Percentiles rank a stretch among this genome's conserved stretches.
phyloP scores from a whole-genome alignment of 2,113 vertebrate genomes.

The Argyrosomus japonicus region DNA sequence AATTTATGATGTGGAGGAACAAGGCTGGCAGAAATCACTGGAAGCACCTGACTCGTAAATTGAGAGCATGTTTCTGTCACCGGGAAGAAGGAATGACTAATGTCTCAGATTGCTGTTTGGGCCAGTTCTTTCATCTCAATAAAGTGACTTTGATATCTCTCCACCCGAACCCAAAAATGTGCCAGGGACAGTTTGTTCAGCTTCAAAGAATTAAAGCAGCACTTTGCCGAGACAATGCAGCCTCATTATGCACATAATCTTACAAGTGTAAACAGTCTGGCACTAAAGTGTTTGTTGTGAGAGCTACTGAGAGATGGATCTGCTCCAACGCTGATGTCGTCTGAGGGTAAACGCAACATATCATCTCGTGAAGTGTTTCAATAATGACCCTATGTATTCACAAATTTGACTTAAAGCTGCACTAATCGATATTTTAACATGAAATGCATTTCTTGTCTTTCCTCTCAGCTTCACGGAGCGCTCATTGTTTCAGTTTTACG shows the following conservation, averaged over 20 bases:
- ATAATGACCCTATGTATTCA: not conserved
- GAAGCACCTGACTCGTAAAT: conserved; percentile 80
- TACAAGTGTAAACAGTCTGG: conserved; percentile 66
- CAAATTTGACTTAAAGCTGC: not conserved
- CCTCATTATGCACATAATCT: conserved; percentile 72
- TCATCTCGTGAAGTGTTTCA: not conserved
- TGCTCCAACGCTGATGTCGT: conserved; percentile 32
- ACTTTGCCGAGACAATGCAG: conserved; percentile 62
- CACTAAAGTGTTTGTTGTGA: conserved; percentile 47
- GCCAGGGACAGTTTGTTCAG: conserved; percentile 72
- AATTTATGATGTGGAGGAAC: conserved; percentile 77
- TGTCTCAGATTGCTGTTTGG: conserved; percentile 63
- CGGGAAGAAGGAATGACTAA: conserved; percentile 72
- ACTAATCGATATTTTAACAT: not conserved
- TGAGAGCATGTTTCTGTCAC: conserved; percentile 78
- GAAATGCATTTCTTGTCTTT: not conserved
- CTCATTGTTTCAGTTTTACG: not conserved
- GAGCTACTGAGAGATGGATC: conserved; percentile 35
- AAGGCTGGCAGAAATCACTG: conserved; percentile 77
- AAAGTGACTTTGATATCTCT: conserved; percentile 68
- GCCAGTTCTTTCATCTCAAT: conserved; percentile 74
- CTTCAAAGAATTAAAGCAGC: conserved; percentile 63
- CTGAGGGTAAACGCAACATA: conserved; percentile 26
- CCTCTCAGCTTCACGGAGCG: too few relatives aligned
- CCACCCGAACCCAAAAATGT: conserved; percentile 55